A percentile compares a stretch with the other conserved stretches of the same genome.
These are phyloP conservation scores for Alloplasta piceator DNA, from an alignment of 2,888 invertebrate species.

Conservation along the genomic window DNA sequence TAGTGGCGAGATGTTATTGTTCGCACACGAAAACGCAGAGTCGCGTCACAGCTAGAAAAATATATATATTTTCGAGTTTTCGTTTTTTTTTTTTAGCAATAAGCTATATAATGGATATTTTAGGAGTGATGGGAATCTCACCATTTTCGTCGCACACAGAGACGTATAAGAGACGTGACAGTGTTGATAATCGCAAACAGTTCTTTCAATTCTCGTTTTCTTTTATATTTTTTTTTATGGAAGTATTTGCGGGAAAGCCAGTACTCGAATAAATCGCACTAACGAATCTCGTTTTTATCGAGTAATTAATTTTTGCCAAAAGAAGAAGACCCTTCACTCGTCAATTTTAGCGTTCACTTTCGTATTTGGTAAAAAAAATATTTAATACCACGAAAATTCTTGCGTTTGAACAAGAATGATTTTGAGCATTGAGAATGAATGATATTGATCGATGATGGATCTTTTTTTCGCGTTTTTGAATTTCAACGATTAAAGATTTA, in stretches of 20 bases:
- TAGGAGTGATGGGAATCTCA: constrained; percentile 82
- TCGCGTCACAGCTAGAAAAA: constrained; percentile 79
- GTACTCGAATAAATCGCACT: constrained; percentile 71
- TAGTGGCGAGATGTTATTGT: too few species aligned
- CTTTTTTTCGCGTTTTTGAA: background rate
- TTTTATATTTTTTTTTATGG: constrained; percentile 64
- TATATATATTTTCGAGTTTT: constrained; percentile 38
- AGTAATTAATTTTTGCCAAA: too few species aligned
- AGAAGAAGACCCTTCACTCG: too few species aligned
- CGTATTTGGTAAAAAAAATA: too few species aligned
- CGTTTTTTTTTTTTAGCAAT: constrained; percentile 41
- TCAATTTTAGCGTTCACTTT: too few species aligned
- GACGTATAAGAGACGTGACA: constrained; percentile 82
- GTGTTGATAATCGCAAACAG: constrained; percentile 80
- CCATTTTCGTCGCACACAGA: constrained; percentile 82
- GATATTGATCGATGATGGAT: background rate
- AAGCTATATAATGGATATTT: constrained; percentile 63
- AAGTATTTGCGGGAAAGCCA: constrained; percentile 65
- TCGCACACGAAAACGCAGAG: constrained; percentile 64
- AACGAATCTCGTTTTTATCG: background rate
- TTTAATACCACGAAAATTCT: too few species aligned
- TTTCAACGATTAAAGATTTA: constrained; percentile 67
- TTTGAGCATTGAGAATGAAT: too few species aligned
- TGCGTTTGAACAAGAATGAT: too few species aligned
- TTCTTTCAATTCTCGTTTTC: constrained; percentile 51